A percentile compares a stretch with the other conserved stretches of the same genome.
These are phyloP conservation scores for Neodontobutis hainanensis DNA, from an alignment of 2,113 vertebrate species.

Conservation along the genomic window DNA sequence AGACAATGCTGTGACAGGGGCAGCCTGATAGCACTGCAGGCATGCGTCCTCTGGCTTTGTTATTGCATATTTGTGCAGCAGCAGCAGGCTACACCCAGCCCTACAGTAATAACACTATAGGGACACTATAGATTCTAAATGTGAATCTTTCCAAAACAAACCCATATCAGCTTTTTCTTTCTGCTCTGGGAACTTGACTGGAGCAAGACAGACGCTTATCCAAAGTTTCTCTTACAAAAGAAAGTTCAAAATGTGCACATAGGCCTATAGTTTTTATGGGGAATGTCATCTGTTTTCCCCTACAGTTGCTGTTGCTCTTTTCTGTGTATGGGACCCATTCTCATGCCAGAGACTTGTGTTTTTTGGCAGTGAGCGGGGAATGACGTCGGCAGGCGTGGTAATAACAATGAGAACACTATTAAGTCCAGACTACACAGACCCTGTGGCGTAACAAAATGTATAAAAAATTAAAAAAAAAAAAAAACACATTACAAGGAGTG, in stretches of 20 bases:
- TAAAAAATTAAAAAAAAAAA: too few species aligned
- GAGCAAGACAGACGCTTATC: neutral
- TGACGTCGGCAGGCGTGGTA: slow-evolving; percentile 83
- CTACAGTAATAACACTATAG: slow-evolving; percentile 58
- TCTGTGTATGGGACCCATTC: slow-evolving; percentile 53
- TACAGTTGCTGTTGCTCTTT: slow-evolving; percentile 41
- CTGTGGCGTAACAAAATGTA: neutral
- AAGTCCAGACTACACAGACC: slow-evolving; percentile 61
- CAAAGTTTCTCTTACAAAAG: neutral
- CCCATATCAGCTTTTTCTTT: neutral
- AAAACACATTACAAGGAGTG: slow-evolving; percentile 30
- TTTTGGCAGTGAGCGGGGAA: slow-evolving; percentile 63
- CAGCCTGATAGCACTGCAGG: slow-evolving; percentile 45
- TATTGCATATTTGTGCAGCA: slow-evolving; percentile 69
- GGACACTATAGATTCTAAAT: slow-evolving; percentile 43
- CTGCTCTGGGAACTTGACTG: neutral
- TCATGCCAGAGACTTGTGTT: slow-evolving; percentile 71
- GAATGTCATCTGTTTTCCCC: slow-evolving; percentile 62
- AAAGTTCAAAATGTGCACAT: slow-evolving; percentile 16
- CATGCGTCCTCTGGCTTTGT: slow-evolving; percentile 57
- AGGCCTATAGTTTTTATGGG: slow-evolving; percentile 8
- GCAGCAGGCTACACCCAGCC: slow-evolving; percentile 66
- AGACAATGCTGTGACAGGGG: slow-evolving; percentile 48
- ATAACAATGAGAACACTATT: slow-evolving; percentile 77
- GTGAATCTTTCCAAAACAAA: slow-evolving; percentile 8